These are phyloP conservation scores for Panurus biarmicus DNA, from an alignment of 2,113 vertebrate species.

Conservation along the genomic window DNA sequence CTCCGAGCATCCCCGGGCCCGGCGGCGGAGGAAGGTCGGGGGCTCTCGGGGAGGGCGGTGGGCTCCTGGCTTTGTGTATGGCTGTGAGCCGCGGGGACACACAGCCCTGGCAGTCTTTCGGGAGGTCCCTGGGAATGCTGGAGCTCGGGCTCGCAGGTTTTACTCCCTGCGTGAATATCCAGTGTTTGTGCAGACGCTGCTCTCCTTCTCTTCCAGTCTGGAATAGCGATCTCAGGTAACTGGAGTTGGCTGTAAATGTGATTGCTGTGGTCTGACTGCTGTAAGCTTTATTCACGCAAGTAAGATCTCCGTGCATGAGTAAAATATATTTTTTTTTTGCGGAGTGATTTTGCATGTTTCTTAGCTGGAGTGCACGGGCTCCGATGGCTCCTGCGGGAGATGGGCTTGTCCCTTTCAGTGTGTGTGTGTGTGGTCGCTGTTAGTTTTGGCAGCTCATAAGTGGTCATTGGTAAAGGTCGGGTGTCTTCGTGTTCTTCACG, in stretches of 20 bases:
- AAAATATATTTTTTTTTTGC: neutral
- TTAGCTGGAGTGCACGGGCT: neutral
- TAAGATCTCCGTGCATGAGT: neutral
- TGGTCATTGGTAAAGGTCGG: neutral
- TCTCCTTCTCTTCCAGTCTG: neutral
- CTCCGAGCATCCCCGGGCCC: neutral
- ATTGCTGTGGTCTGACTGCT: neutral
- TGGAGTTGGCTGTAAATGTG: neutral
- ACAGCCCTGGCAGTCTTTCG: neutral
- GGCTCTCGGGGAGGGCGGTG: fast-evolving
- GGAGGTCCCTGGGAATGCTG: neutral
- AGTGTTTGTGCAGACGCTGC: neutral
- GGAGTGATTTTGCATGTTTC: neutral
- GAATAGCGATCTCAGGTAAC: neutral
- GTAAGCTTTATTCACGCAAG: neutral
- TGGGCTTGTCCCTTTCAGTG: neutral
- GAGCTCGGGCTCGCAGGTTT: neutral
- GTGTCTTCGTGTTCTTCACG: neutral
- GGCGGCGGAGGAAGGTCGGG: neutral
- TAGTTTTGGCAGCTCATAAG: neutral
- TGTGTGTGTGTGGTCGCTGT: neutral
- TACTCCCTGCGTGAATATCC: neutral
- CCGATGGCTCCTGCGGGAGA: neutral
- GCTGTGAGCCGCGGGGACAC: neutral
- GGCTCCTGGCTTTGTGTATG: neutral